These are phyloP conservation scores for Girardinichthys multiradiatus DNA, from an alignment of 2,113 vertebrate species.

Conservation along the genomic window DNA sequence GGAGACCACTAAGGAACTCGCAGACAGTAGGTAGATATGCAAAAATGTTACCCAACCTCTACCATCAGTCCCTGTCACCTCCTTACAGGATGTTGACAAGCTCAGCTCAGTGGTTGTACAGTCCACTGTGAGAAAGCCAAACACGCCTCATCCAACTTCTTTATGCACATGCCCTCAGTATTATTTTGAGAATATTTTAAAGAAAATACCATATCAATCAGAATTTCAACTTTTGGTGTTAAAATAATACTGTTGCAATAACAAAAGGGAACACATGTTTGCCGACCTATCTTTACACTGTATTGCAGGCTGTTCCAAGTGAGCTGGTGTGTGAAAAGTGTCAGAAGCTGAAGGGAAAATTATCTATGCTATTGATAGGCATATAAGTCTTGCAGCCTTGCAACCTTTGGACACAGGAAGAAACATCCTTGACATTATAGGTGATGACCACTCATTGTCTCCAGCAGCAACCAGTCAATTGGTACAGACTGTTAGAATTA, in stretches of 20 bases:
- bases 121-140: constrained; percentile 68
- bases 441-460: constrained; percentile 50
- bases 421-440: constrained; percentile 78
- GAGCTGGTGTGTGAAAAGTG: constrained; percentile 65
- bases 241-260: too few species aligned
- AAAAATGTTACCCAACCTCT: constrained; percentile 73
- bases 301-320: constrained; percentile 60
- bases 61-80: constrained; percentile 73
- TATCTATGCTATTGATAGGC: constrained; percentile 73
- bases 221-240: background rate
- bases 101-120: constrained; percentile 79
- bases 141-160: background rate
- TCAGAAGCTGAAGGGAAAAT: constrained; percentile 73
- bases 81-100: constrained; percentile 74
- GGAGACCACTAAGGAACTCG: constrained; percentile 42
- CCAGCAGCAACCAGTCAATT: background rate
- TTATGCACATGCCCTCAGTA: background rate
- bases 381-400: constrained; percentile 51
- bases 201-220: too few species aligned
- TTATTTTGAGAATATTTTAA: background rate
- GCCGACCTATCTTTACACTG: background rate
- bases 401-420: constrained; percentile 63
- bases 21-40: constrained; percentile 68
- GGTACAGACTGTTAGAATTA: background rate
- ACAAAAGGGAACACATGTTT: too few species aligned